Percentiles rank a stretch among this genome's conserved stretches.
These are phyloP conservation scores for Schizothorax lantsangensis DNA, from an alignment of 2,797 vertebrate species.

Conservation along the genomic window DNA sequence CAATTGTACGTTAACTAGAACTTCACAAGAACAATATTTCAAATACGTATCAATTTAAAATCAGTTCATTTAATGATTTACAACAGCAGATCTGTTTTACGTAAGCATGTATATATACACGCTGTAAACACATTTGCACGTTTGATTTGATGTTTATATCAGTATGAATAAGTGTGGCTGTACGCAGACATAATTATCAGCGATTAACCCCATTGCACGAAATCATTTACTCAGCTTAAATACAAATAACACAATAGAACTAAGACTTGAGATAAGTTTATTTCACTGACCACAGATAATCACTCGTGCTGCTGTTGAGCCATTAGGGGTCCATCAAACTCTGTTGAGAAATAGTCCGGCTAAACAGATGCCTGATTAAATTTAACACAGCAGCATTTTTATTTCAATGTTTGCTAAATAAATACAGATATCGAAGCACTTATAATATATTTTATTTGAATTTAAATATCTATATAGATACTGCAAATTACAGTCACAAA, in stretches of 20 bases:
- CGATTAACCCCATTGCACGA: background rate
- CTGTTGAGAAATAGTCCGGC: background rate
- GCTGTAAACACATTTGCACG: background rate
- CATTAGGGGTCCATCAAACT: constrained; percentile 17
- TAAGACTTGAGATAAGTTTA: constrained; percentile 4
- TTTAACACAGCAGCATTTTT: background rate
- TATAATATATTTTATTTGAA: background rate
- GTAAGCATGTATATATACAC: background rate
- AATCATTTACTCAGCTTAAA: background rate
- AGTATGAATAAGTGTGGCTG: background rate
- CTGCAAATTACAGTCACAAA: background rate
- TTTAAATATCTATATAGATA: background rate
- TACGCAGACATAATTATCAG: background rate
- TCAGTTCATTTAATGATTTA: background rate
- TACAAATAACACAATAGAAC: background rate
- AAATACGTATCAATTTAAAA: background rate
- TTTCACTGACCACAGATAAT: constrained; percentile 8
- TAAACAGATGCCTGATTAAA: constrained; percentile 26
- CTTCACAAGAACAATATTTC: background rate
- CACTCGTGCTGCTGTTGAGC: constrained; percentile 11
- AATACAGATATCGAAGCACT: background rate
- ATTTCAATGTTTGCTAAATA: background rate
- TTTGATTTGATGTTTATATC: background rate
- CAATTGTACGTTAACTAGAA: background rate
- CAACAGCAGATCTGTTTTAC: background rate